Percentiles rank a stretch among this genome's conserved stretches.
These are phyloP conservation scores for Lamprologus callipterus DNA, from an alignment of 2,113 vertebrate genomes.

Conservation along the genomic window DNA sequence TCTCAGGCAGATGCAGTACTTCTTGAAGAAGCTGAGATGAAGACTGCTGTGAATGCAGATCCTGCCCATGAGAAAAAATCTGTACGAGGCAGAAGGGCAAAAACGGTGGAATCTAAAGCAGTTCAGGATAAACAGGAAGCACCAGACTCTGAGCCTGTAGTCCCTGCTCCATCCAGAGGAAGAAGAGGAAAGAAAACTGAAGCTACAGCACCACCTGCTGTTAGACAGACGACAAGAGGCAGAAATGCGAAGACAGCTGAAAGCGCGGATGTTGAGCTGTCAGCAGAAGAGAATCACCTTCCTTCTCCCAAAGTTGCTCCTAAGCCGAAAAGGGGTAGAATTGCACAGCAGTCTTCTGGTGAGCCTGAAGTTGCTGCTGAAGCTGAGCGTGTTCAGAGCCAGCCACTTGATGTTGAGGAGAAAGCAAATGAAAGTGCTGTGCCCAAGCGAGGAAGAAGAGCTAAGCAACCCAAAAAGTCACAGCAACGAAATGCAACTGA, in stretches of 20 bases:
- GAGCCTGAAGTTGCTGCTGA: neutral
- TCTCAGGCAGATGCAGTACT: neutral
- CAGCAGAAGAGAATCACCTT: neutral
- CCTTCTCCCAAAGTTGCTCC: neutral
- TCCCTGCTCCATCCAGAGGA: constrained; percentile 28
- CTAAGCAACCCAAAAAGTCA: neutral
- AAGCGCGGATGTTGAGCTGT: neutral
- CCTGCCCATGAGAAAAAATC: neutral
- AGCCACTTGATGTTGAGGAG: neutral
- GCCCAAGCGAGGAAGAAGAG: constrained; percentile 26
- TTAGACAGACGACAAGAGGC: constrained; percentile 27
- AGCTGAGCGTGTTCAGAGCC: neutral
- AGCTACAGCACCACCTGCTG: neutral
- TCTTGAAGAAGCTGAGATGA: neutral
- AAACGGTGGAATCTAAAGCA: neutral
- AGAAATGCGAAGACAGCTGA: neutral
- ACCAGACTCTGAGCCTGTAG: neutral
- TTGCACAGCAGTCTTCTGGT: neutral
- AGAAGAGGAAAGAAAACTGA: constrained; percentile 48
- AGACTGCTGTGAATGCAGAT: neutral
- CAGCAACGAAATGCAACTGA: neutral
- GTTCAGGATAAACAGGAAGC: neutral
- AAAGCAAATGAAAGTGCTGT: neutral
- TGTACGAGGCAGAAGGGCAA: constrained; percentile 1
- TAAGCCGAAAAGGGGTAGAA: constrained; percentile 9